These are phyloP conservation scores for Elgaria multicarinata DNA, from an alignment of 2,113 vertebrate species.

Conservation along the genomic window DNA sequence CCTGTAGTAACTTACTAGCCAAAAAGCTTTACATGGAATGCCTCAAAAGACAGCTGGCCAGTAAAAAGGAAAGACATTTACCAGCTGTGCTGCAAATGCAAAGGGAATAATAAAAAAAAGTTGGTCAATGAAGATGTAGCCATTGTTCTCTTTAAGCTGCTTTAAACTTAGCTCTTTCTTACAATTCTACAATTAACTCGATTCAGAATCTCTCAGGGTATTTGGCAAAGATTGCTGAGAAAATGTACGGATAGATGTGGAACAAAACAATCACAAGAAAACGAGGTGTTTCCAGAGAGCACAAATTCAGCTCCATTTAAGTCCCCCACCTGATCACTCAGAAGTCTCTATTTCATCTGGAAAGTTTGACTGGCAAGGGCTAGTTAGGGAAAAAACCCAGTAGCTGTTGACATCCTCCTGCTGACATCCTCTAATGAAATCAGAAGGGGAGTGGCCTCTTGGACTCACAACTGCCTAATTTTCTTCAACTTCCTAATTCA, in stretches of 20 bases:
- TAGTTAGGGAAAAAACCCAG: not conserved
- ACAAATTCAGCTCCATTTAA: not conserved
- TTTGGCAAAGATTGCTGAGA: constrained; percentile 17
- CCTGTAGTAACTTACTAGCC: constrained; percentile 21
- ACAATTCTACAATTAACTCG: constrained; percentile 44
- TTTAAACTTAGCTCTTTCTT: constrained; percentile 49
- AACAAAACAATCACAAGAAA: not conserved
- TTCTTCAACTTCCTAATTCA: not conserved
- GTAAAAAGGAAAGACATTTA: constrained; percentile 25
- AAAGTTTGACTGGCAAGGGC: not conserved
- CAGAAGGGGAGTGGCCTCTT: not conserved
- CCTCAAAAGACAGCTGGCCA: constrained; percentile 45
- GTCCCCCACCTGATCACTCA: not conserved
- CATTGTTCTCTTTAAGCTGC: constrained; percentile 32
- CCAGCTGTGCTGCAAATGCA: constrained; percentile 9
- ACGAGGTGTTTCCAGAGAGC: not conserved
- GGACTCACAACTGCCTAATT: not conserved
- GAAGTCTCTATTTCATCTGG: not conserved
- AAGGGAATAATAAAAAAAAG: constrained; percentile 36
- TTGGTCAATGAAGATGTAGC: constrained; percentile 43
- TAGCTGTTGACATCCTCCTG: not conserved
- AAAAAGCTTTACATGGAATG: constrained; percentile 12
- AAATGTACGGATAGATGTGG: not conserved
- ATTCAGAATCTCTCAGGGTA: not conserved
- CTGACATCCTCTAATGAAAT: not conserved